A percentile compares a stretch with the other conserved stretches of the same genome.
These are phyloP conservation scores for Helicoverpa assulta DNA, from an alignment of 2,888 invertebrate genomes.

Conservation along the genomic window DNA sequence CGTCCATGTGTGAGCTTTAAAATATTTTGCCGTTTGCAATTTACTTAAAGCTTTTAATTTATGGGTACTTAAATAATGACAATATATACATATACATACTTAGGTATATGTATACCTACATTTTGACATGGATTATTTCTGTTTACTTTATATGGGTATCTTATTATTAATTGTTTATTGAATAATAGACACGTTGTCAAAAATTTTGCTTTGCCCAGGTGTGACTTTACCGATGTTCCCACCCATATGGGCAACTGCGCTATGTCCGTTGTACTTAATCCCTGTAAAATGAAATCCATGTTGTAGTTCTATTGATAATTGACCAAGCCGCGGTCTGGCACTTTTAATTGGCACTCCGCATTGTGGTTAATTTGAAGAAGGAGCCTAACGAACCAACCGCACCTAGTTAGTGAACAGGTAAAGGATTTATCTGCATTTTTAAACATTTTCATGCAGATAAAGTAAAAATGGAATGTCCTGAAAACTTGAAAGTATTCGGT, in stretches of 20 bases:
- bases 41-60: slow-evolving; percentile 18
- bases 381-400: slow-evolving; percentile 51
- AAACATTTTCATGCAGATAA: slow-evolving; percentile 9
- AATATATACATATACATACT: background rate
- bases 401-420: slow-evolving; percentile 36
- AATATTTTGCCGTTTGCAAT: slow-evolving; percentile 37
- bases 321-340: slow-evolving; percentile 26
- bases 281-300: slow-evolving; percentile 17
- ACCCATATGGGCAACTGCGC: background rate
- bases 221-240: background rate
- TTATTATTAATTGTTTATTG: too few relatives aligned
- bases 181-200: too few relatives aligned
- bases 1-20: slow-evolving; percentile 22
- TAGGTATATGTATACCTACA: too few relatives aligned
- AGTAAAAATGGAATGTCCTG: slow-evolving; percentile 28
- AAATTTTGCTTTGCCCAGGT: too few relatives aligned
- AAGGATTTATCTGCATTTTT: slow-evolving; percentile 38
- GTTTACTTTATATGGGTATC: too few relatives aligned
- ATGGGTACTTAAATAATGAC: background rate
- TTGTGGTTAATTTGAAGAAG: slow-evolving; percentile 58
- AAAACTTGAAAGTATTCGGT: slow-evolving; percentile 22
- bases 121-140: too few relatives aligned
- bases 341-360: slow-evolving; percentile 53
- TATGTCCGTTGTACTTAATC: background rate
- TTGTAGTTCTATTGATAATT: slow-evolving; percentile 45